A percentile compares a stretch with the other conserved stretches of the same genome.
These are phyloP conservation scores for Hesperia comma DNA, from an alignment of 2,888 invertebrate species.

Conservation along the genomic window DNA sequence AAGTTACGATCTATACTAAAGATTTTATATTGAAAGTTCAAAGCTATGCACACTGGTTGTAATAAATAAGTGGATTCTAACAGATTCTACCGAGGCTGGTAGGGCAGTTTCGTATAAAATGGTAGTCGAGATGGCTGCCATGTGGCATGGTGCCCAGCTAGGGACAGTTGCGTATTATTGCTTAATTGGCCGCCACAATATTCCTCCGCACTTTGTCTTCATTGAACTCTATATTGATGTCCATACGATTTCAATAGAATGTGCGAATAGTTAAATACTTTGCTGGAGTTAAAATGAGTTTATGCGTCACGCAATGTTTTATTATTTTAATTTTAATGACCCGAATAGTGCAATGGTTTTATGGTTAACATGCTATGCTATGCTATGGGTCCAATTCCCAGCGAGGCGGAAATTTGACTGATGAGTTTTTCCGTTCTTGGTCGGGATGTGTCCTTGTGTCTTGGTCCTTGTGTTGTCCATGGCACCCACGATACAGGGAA, in stretches of 20 bases:
- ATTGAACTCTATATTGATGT: slow-evolving; percentile 29
- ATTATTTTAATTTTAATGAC: too few relatives aligned
- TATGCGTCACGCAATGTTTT: too few relatives aligned
- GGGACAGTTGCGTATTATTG: slow-evolving; percentile 58
- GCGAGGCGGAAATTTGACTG: too few relatives aligned
- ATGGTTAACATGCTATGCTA: too few relatives aligned
- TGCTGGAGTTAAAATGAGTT: too few relatives aligned
- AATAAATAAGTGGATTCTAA: slow-evolving; percentile 38
- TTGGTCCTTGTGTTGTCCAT: too few relatives aligned
- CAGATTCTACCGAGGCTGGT: slow-evolving; percentile 48
- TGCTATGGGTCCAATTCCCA: too few relatives aligned
- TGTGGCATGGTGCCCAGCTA: slow-evolving; percentile 69
- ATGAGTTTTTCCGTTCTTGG: too few relatives aligned
- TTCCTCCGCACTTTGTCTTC: slow-evolving; percentile 55
- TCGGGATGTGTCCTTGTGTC: too few relatives aligned
- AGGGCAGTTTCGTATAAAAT: slow-evolving; percentile 57
- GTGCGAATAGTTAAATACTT: slow-evolving; percentile 7
- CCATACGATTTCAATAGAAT: slow-evolving; percentile 12
- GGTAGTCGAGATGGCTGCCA: slow-evolving; percentile 58
- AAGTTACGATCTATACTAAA: slow-evolving; percentile 18
- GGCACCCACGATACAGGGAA: too few relatives aligned
- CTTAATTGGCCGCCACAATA: slow-evolving; percentile 66
- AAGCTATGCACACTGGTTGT: slow-evolving; percentile 21
- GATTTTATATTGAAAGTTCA: slow-evolving; percentile 25
- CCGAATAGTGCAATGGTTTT: too few relatives aligned